phyloP scores from a whole-genome alignment of 2,797 vertebrate genomes.

The Gallinago solitaria region DNA sequence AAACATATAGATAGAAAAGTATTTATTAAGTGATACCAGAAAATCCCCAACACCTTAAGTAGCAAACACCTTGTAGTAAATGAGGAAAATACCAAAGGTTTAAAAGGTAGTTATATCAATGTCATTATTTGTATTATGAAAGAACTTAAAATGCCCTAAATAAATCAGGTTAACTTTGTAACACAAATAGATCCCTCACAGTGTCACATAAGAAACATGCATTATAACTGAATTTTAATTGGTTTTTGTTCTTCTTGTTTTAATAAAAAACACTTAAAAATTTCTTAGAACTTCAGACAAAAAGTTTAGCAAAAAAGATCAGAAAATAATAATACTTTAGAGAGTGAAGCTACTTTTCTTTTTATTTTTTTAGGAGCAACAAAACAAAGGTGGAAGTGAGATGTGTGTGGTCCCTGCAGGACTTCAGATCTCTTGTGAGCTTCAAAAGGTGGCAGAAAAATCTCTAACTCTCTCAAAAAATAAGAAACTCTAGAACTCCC shows the following conservation, averaged over 20 bases:
- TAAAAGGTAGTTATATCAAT: background rate
- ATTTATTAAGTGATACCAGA: background rate
- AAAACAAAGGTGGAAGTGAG: background rate
- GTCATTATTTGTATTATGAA: background rate
- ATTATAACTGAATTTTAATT: background rate
- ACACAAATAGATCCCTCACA: background rate
- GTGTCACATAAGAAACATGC: background rate
- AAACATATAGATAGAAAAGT: background rate
- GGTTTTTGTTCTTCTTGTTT: background rate
- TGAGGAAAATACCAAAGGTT: background rate
- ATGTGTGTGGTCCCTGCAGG: background rate
- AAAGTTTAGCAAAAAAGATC: background rate
- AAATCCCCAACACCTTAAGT: background rate
- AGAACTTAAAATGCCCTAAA: background rate
- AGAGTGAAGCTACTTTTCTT: background rate
- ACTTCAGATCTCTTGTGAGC: background rate
- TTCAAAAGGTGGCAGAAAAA: background rate
- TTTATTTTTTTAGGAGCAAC: background rate
- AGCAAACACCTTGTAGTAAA: background rate
- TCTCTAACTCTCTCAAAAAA: background rate
- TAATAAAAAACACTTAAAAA: background rate
- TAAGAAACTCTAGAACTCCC: background rate
- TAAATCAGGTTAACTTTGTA: background rate
- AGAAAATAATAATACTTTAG: background rate
- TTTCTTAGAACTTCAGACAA: background rate